Percentiles rank a stretch among this genome's conserved stretches.
phyloP scores from a whole-genome alignment of 2,888 invertebrate genomes.

The Orgyia antiqua region DNA sequence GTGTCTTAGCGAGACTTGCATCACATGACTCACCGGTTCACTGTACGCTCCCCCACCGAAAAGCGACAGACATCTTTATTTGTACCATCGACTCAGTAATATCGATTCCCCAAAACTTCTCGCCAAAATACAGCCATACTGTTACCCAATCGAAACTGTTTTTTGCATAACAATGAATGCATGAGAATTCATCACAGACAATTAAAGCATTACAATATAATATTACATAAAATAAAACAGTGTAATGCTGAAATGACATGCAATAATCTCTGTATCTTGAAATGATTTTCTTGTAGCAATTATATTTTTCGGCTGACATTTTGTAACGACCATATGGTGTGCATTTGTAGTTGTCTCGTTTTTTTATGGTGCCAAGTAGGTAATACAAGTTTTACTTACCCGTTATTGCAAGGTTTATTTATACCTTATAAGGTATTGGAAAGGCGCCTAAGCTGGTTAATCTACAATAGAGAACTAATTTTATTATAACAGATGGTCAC shows the following conservation, averaged over 20 bases:
- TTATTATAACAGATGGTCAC: conserved; percentile 41
- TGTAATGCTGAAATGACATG: conserved; percentile 6
- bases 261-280: conserved; percentile 1
- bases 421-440: conserved; percentile 54
- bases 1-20: conserved; percentile 31
- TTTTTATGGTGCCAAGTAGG: conserved; percentile 43
- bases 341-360: conserved; percentile 40
- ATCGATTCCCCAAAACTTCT: conserved; percentile 36
- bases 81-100: conserved; percentile 14
- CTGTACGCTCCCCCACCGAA: conserved; percentile 46
- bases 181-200: conserved; percentile 17
- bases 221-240: conserved; percentile 14
- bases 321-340: conserved; percentile 54
- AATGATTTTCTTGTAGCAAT: not conserved
- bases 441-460: conserved; percentile 46
- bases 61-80: conserved; percentile 23
- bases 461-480: conserved; percentile 52
- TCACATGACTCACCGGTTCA: conserved; percentile 50
- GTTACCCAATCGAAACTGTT: conserved; percentile 28
- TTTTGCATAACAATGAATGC: conserved; percentile 28
- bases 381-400: not conserved
- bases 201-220: conserved; percentile 20
- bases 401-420: conserved; percentile 36
- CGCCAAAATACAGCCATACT: conserved; percentile 18
- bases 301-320: conserved; percentile 26